Evolutionary conservation across 2,113 vertebrate species (phyloP), one percentile per base, ranked within the genome.

Genomic region (Meleagris gallopavo): DNA sequence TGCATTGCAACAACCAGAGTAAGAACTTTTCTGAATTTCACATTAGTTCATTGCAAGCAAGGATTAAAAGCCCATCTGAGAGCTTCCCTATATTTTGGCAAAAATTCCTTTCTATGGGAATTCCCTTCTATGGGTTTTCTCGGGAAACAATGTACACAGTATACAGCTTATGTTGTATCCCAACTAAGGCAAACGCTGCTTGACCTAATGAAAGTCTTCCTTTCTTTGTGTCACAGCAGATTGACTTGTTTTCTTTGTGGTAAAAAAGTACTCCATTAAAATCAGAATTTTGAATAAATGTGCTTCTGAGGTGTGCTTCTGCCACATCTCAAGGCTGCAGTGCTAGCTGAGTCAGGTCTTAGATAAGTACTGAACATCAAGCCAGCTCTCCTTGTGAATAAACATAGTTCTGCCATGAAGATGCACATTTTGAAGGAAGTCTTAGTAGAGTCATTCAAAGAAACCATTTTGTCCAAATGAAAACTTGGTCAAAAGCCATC

Each of bases 1-100:
- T 99, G 99, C 93, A 99, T 99, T 71, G 99, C 98, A 92, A 99
- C 99, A 95, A 99, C 99, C 67, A 98, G 99, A 97, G 99, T 99
- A 96, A 95, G 97, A 50, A 29, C 36, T 72, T 66, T 10, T 70
- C 50, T 81, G 43, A 54, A 69, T 18, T 75, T 48, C 27, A 45
- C 30, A 18, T 45, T 30, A 74, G 17, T 32, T 83, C 13, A 27
- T 54, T 79, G 72, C 40, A 62, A 77, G 57, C 4, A 2, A 52
- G 41, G 14, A 25, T 24, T 40, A 66, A n/a, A 12, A 90, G 17
- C 32, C 16, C 11, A 48, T 79, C 57, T 29, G 71, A 60, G 38
- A 86, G 9, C 24, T 6, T 84, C 86, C 32, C 41, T 60, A 0
- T 38, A 15, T 65, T 52, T 77, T 11, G 69, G 58, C n/a, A 66